Conservation (phyloP, 1,140 invertebrate species). For the Apocrypta bakeri region DNA sequence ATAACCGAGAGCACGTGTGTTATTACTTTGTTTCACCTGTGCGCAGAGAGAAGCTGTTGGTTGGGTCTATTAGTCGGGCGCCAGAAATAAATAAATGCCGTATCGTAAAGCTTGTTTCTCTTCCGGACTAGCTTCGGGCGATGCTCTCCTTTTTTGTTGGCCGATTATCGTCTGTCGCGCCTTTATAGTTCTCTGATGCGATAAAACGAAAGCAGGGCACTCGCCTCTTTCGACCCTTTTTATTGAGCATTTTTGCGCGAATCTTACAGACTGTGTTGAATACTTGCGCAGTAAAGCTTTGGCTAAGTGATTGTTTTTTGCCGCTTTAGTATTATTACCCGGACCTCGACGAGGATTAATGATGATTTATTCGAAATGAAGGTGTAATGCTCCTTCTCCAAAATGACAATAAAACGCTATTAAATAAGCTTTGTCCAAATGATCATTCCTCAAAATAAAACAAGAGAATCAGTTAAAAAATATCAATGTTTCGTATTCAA, state of each 20-base stretch:
- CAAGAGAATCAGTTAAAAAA: too few species aligned
- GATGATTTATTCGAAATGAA: slow-evolving; percentile 25
- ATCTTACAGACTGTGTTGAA: not conserved
- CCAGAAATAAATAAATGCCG: slow-evolving; percentile 38
- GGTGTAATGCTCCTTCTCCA: not conserved
- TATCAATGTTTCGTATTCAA: too few species aligned
- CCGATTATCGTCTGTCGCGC: slow-evolving; percentile 22
- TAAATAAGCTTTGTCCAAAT: too few species aligned
- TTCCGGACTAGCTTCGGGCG: not conserved
- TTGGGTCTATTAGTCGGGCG: slow-evolving; percentile 9
- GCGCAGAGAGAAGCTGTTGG: not conserved
- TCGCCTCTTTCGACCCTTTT: not conserved
- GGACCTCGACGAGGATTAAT: not conserved
- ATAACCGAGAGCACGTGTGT: not conserved
- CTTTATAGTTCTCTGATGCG: slow-evolving; percentile 20
- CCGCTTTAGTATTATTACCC: not conserved
- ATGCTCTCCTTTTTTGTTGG: not conserved
- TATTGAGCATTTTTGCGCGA: slow-evolving; percentile 29
- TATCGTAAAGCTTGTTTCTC: slow-evolving; percentile 5
- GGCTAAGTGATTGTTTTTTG: slow-evolving; percentile 42
- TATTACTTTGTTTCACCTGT: not conserved
- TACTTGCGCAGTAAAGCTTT: slow-evolving; percentile 15
- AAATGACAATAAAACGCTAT: slow-evolving; percentile 27
- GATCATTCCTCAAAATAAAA: too few species aligned
- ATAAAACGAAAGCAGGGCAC: slow-evolving; percentile 16